phyloP scores from a whole-genome alignment of 2,113 vertebrate species.

The Ageneiosus marmoratus region DNA sequence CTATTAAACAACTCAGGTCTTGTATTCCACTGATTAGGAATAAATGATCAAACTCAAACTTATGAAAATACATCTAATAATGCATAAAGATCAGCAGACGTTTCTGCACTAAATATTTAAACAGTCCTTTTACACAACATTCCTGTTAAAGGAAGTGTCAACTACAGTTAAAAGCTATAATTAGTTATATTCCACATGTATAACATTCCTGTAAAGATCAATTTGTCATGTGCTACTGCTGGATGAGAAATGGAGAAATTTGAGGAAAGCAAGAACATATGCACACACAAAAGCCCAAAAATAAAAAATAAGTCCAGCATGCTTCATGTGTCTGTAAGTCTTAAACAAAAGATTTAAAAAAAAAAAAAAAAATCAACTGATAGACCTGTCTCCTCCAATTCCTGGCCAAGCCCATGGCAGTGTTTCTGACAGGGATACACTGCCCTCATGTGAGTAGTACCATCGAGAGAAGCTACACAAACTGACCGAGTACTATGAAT shows the following conservation, averaged over 20 bases:
- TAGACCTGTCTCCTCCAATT: background rate
- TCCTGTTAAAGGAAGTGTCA: background rate
- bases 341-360: too few relatives aligned
- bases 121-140: background rate
- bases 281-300: background rate
- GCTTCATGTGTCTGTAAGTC: background rate
- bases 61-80: background rate
- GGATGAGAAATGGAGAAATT: background rate
- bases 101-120: background rate
- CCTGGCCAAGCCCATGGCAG: constrained; percentile 9
- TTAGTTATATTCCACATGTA: background rate
- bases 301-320: background rate
- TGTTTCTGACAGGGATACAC: constrained; percentile 45
- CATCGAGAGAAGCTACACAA: constrained; percentile 66
- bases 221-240: background rate
- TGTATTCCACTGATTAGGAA: background rate
- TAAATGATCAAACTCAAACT: background rate
- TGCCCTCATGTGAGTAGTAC: constrained; percentile 47
- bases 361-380: background rate
- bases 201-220: background rate
- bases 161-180: background rate
- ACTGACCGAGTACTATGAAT: constrained; percentile 67
- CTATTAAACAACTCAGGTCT: background rate
- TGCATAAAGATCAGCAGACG: background rate
- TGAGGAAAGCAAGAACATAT: background rate